phyloP scores from a whole-genome alignment of 2,113 vertebrate species.

The Sylvia atricapilla region DNA sequence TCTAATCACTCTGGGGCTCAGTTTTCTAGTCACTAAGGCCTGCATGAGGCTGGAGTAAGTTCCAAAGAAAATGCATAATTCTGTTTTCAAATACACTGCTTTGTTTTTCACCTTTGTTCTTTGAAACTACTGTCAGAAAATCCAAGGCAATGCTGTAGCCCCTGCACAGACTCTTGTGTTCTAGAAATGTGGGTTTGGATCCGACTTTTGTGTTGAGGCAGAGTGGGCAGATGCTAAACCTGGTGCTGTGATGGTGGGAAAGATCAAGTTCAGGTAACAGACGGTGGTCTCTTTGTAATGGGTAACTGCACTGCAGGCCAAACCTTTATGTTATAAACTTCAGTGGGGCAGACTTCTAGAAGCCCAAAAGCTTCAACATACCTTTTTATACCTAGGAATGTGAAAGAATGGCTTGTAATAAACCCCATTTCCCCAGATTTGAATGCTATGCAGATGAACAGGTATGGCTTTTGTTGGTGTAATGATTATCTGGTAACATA shows the following conservation, averaged over 20 bases:
- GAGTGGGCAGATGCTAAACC: not conserved
- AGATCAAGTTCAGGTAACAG: not conserved
- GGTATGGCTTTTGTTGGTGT: not conserved
- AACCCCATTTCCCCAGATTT: not conserved
- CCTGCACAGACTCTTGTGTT: not conserved
- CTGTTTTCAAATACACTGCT: not conserved
- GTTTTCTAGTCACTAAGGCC: not conserved
- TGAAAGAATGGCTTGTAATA: not conserved
- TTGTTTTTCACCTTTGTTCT: not conserved
- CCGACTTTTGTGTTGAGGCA: not conserved
- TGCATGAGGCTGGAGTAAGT: not conserved
- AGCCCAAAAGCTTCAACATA: not conserved
- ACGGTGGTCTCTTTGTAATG: not conserved
- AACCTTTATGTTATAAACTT: not conserved
- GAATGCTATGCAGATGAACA: not conserved
- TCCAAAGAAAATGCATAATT: not conserved
- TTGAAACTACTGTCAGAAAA: not conserved
- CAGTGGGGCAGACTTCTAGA: not conserved
- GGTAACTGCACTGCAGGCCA: not conserved
- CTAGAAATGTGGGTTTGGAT: not conserved
- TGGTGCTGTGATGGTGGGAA: not conserved
- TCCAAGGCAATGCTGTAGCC: not conserved
- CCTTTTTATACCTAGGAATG: not conserved
- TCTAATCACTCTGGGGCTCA: constrained; percentile 1
- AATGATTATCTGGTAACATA: not conserved